These are phyloP conservation scores for Tragelaphus eurycerus DNA, from an alignment of 2,797 vertebrate species.

Conservation along the genomic window DNA sequence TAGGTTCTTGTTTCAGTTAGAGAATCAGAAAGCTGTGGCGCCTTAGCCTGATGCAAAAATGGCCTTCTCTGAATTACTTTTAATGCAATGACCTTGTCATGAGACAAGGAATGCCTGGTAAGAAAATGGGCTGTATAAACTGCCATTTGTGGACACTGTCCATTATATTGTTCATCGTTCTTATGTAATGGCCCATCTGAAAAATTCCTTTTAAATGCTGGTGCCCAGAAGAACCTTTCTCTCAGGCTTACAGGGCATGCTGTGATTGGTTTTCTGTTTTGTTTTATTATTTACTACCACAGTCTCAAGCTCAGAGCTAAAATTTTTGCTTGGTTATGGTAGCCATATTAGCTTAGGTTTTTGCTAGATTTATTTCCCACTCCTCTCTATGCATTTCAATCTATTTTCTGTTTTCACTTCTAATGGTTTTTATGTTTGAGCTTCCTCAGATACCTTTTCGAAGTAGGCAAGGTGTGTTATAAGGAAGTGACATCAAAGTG, in stretches of 20 bases:
- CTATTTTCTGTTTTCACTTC: not conserved
- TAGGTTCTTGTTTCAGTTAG: constrained; percentile 48
- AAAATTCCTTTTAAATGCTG: constrained; percentile 43
- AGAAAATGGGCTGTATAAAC: not conserved
- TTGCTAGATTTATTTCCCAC: not conserved
- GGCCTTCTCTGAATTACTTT: constrained; percentile 9
- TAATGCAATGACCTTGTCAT: constrained; percentile 10
- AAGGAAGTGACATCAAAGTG: not conserved
- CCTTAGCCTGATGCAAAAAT: constrained; percentile 16
- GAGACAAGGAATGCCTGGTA: not conserved
- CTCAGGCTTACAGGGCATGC: not conserved
- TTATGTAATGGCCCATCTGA: constrained; percentile 29
- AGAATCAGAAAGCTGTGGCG: not conserved
- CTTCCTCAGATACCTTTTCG: not conserved
- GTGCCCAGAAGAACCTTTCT: not conserved
- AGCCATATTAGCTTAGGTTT: not conserved
- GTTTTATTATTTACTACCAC: not conserved
- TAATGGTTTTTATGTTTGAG: constrained; percentile 22
- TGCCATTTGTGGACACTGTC: not conserved
- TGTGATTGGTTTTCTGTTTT: not conserved
- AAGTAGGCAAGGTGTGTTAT: not conserved
- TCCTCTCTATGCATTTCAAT: not conserved
- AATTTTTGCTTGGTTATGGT: constrained; percentile 8
- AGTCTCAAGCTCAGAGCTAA: not conserved
- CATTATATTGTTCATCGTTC: not conserved